Evolutionary conservation across 2,797 vertebrate species (phyloP), one percentile per base, ranked within the genome.

Genomic region (Podarcis lilfordi): DNA sequence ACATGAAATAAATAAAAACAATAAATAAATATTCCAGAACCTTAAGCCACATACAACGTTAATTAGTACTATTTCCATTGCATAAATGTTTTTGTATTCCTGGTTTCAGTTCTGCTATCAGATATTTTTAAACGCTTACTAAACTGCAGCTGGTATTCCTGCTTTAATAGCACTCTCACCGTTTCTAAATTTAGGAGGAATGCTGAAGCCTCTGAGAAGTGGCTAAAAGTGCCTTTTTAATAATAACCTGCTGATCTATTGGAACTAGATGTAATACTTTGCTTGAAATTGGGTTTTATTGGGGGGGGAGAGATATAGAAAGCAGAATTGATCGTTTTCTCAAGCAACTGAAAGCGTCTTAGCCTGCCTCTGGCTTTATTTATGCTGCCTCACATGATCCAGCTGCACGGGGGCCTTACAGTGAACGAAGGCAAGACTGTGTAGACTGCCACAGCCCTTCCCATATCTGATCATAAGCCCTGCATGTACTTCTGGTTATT

Each of bases 41-140:
- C 50, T 10, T 61, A 55, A 55, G 13, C 37, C 55, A 82, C 13
- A 86, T 5, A 17, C 89, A 19, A 89, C 84, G 86, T 88, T 82
- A 85, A 86, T 74, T 84, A 82, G 32, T 86, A 35, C 9, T 61
- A 68, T 64, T 64, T 64, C 61, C 3, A 64, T 2, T 64, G 61
- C 61, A 19, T 64, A 64, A 64, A 64, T 64, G 2, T 64, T 64
- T 64, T 64, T 64, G 61, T 64, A 64, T 64, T 64, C 61, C 61
- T 64, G 61, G 5, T 64, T 64, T 64, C 61, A 64, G 61, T 55
- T 55, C 50, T 61, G 59, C 59, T 23, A 64, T 23, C 61, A 64
- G 61, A 23, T 64, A 64, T 64, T 64, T 23, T 86, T 55, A 37
- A 83, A 7, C 45, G 11, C 71, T 5, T 1, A 86, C n/a, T 64